Conservation (phyloP, 2,888 invertebrate species). For the Catocala nupta region DNA sequence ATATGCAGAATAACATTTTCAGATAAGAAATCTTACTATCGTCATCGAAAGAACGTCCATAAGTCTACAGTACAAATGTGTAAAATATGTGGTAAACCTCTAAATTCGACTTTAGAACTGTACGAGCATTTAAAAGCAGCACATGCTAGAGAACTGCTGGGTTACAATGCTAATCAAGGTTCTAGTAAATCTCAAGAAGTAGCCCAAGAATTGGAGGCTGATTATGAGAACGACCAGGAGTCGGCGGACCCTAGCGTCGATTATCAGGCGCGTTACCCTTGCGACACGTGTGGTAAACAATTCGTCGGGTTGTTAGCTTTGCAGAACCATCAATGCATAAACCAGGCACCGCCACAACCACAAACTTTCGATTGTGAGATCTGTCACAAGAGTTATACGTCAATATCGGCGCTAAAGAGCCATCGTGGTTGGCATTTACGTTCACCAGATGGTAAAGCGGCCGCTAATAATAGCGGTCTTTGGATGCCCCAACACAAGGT, state of each 20-base stretch:
- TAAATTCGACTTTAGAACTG: constrained; percentile 88
- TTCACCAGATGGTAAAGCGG: constrained; percentile 85
- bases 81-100: constrained; percentile 88
- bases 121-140: constrained; percentile 89
- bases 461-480: constrained; percentile 82
- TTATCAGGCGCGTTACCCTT: constrained; percentile 84
- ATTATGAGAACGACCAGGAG: constrained; percentile 78
- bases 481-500: constrained; percentile 87
- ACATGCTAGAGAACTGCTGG: constrained; percentile 84
- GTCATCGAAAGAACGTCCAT: constrained; percentile 87
- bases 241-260: constrained; percentile 74
- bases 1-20: constrained; percentile 88
- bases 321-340: constrained; percentile 86
- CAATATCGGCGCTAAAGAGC: constrained; percentile 89
- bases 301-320: constrained; percentile 85
- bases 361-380: constrained; percentile 88
- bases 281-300: constrained; percentile 86
- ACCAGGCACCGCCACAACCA: constrained; percentile 68
- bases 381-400: constrained; percentile 89
- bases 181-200: constrained; percentile 72
- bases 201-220: constrained; percentile 67
- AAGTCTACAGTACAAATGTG: constrained; percentile 87
- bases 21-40: constrained; percentile 87
- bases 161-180: constrained; percentile 80
- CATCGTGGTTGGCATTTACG: constrained; percentile 90